A percentile compares a stretch with the other conserved stretches of the same genome.
Conservation (phyloP, 2,797 vertebrate species). For the Pyrocephalus nanus region DNA sequence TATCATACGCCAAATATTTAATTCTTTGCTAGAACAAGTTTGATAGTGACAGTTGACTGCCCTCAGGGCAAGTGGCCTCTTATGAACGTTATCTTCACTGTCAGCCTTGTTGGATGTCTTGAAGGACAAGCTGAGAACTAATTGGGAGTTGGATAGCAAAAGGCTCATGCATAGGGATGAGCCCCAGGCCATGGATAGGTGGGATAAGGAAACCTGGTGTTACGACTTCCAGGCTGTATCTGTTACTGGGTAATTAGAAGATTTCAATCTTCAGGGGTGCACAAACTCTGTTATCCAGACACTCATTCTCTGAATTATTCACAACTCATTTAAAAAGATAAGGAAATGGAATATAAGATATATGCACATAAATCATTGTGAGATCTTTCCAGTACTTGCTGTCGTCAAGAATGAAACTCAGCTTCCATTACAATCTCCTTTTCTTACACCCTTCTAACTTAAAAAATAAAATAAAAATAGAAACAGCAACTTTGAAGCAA, state of each 20-base stretch:
- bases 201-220: background rate
- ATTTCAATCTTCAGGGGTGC: background rate
- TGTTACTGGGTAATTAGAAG: constrained; percentile 6
- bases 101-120: constrained; percentile 18
- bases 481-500: background rate
- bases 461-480: background rate
- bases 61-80: background rate
- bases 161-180: background rate
- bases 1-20: background rate
- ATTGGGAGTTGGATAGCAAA: background rate
- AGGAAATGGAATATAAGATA: background rate
- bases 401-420: background rate
- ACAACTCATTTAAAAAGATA: constrained; percentile 11
- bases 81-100: constrained; percentile 20
- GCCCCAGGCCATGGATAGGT: background rate
- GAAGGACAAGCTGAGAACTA: constrained; percentile 39
- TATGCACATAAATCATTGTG: constrained; percentile 7
- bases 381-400: background rate
- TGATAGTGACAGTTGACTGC: constrained; percentile 26
- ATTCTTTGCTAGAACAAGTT: constrained; percentile 13
- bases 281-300: background rate
- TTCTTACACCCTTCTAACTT: background rate
- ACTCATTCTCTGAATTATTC: constrained; percentile 21
- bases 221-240: background rate
- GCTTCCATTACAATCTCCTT: background rate